phyloP scores from a whole-genome alignment of 2,113 vertebrate species.

The Scomber scombrus region DNA sequence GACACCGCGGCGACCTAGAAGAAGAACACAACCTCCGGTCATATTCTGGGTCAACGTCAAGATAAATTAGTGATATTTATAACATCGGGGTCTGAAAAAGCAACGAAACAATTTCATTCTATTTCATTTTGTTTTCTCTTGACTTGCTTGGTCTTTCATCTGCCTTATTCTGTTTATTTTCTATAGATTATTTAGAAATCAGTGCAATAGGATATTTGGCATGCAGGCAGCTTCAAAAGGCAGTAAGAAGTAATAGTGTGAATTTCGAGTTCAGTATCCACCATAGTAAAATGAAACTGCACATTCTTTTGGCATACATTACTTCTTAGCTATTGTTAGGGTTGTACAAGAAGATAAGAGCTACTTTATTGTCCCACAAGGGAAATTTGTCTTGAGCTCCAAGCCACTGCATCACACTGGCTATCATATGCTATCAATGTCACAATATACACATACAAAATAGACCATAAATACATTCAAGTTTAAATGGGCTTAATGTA shows the following conservation, averaged over 20 bases:
- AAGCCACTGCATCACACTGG: too few species aligned
- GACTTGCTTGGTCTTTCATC: background rate
- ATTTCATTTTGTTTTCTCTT: background rate
- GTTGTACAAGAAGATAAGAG: too few species aligned
- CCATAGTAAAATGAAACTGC: background rate
- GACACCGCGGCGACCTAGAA: constrained; percentile 92
- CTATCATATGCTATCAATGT: too few species aligned
- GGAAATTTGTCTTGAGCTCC: too few species aligned
- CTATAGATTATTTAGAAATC: background rate
- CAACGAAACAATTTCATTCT: background rate
- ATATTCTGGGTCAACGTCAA: constrained; percentile 15
- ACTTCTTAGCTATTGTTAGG: too few species aligned
- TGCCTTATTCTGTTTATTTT: constrained; percentile 6
- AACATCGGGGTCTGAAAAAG: background rate
- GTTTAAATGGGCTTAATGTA: too few species aligned
- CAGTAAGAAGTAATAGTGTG: background rate
- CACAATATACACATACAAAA: too few species aligned
- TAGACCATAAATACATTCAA: too few species aligned
- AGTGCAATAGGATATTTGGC: constrained; percentile 12
- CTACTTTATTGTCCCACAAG: too few species aligned
- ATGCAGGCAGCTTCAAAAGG: background rate
- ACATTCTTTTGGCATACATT: too few species aligned
- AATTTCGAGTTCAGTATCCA: background rate
- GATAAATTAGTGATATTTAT: constrained; percentile 8
- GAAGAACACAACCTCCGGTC: constrained; percentile 20